phyloP scores from a whole-genome alignment of 1,140 invertebrate species.

The Phortica variegata region DNA sequence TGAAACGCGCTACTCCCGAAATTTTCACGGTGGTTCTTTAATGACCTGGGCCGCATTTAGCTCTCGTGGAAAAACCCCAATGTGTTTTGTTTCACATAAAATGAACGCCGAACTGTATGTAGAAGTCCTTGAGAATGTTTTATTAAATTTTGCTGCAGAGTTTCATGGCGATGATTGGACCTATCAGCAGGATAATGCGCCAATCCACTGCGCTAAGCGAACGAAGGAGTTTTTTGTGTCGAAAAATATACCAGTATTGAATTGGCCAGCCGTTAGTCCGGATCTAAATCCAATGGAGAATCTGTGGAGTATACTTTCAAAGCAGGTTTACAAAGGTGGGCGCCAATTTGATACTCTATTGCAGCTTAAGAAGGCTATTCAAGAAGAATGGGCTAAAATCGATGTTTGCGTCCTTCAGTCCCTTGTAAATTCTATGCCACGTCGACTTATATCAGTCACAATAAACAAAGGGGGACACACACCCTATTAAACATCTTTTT shows the following conservation, averaged over 20 bases:
- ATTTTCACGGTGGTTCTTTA: background rate
- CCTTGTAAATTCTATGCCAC: slow-evolving; percentile 1
- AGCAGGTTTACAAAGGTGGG: slow-evolving; percentile 11
- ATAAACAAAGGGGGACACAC: background rate
- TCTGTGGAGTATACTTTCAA: slow-evolving; percentile 16
- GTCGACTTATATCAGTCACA: background rate
- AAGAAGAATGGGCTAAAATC: slow-evolving; percentile 2
- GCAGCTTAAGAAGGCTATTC: slow-evolving; percentile 6
- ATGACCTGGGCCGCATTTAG: background rate
- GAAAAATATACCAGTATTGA: slow-evolving; percentile 6
- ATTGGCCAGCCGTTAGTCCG: slow-evolving; percentile 14
- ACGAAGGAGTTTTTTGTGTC: background rate
- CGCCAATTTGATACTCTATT: slow-evolving; percentile 3
- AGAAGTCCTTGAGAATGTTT: background rate
- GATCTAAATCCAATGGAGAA: slow-evolving; percentile 23
- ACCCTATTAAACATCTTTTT: background rate
- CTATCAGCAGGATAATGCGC: background rate
- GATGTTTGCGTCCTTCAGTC: background rate
- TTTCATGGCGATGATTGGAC: background rate
- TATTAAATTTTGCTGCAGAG: background rate
- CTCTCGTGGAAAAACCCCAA: background rate
- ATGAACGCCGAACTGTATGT: background rate
- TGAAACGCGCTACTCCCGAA: background rate
- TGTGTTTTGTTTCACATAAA: background rate
- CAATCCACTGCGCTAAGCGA: background rate